Conservation (phyloP, 2,888 invertebrate species). For the Myathropa florea region DNA sequence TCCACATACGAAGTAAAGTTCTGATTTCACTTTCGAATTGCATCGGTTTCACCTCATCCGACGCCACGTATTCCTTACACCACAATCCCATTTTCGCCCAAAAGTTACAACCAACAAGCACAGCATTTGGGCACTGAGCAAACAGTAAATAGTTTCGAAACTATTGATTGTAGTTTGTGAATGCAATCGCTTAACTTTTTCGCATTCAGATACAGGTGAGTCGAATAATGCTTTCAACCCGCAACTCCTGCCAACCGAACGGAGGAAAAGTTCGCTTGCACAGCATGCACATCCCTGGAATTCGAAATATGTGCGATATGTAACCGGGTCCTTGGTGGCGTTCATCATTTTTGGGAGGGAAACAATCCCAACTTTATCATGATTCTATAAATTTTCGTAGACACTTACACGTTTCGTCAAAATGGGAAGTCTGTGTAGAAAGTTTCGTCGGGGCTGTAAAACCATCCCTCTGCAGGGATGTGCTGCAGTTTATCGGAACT, state of each 20-base stretch:
- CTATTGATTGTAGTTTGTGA: conserved; percentile 62
- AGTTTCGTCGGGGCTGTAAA: conserved; percentile 24
- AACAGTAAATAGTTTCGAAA: conserved; percentile 67
- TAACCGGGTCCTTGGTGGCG: conserved; percentile 24
- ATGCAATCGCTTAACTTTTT: conserved; percentile 64
- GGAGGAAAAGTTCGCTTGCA: background rate
- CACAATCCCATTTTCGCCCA: conserved; percentile 41
- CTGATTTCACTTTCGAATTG: conserved; percentile 51
- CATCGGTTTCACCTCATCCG: background rate
- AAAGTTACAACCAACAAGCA: conserved; percentile 54
- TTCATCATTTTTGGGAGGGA: conserved; percentile 24
- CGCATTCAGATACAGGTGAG: conserved; percentile 58
- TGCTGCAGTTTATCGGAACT: background rate
- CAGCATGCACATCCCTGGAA: background rate
- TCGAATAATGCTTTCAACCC: conserved; percentile 10
- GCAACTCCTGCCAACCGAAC: conserved; percentile 14
- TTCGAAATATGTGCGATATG: conserved; percentile 23
- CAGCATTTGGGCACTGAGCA: conserved; percentile 39
- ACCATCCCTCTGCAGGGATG: conserved; percentile 18
- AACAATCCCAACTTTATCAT: conserved; percentile 66
- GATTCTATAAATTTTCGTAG: conserved; percentile 53
- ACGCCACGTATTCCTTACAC: conserved; percentile 36
- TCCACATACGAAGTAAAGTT: conserved; percentile 19
- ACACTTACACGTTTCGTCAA: conserved; percentile 56
- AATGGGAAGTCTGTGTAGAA: conserved; percentile 57